phyloP scores from a whole-genome alignment of 2,888 invertebrate genomes.

The Vesta saturnalis region DNA sequence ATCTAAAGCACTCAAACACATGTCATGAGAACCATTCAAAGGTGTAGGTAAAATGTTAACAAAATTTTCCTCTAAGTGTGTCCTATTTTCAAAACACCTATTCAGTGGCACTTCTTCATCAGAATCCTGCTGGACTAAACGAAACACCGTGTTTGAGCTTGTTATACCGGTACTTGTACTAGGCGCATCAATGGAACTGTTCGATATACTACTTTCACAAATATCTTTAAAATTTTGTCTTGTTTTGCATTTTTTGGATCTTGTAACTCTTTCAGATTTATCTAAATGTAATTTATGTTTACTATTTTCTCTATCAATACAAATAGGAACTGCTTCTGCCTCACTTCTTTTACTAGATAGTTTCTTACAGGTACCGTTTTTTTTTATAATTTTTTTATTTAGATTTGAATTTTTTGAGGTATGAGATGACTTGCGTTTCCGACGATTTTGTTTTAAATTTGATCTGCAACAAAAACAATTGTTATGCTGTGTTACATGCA shows the following conservation, averaged over 20 bases:
- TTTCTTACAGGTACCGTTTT: slow-evolving; percentile 44
- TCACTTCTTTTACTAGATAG: slow-evolving; percentile 26
- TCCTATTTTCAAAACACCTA: slow-evolving; percentile 44
- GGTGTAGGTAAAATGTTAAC: slow-evolving; percentile 70
- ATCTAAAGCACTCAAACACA: slow-evolving; percentile 57
- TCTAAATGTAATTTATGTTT: slow-evolving; percentile 42
- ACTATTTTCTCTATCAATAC: slow-evolving; percentile 35
- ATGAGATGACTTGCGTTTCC: slow-evolving; percentile 45
- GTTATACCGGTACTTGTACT: slow-evolving; percentile 73
- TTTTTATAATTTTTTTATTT: slow-evolving; percentile 47
- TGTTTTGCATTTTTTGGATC: slow-evolving; percentile 51
- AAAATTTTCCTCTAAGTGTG: slow-evolving; percentile 58
- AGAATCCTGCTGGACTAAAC: slow-evolving; percentile 67
- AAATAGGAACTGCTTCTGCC: background rate
- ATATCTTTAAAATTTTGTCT: slow-evolving; percentile 51
- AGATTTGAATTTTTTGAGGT: slow-evolving; percentile 48
- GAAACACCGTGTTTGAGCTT: slow-evolving; percentile 53
- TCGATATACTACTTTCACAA: slow-evolving; percentile 54
- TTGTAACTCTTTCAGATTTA: slow-evolving; percentile 35
- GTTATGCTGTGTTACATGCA: too few species aligned
- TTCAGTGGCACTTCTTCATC: slow-evolving; percentile 65
- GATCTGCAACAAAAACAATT: slow-evolving; percentile 49
- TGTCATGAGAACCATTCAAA: slow-evolving; percentile 66
- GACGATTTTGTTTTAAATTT: slow-evolving; percentile 45
- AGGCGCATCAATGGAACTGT: slow-evolving; percentile 67